Evolutionary conservation across 2,113 vertebrate genomes (phyloP).

Genomic region (Athene cunicularia): DNA sequence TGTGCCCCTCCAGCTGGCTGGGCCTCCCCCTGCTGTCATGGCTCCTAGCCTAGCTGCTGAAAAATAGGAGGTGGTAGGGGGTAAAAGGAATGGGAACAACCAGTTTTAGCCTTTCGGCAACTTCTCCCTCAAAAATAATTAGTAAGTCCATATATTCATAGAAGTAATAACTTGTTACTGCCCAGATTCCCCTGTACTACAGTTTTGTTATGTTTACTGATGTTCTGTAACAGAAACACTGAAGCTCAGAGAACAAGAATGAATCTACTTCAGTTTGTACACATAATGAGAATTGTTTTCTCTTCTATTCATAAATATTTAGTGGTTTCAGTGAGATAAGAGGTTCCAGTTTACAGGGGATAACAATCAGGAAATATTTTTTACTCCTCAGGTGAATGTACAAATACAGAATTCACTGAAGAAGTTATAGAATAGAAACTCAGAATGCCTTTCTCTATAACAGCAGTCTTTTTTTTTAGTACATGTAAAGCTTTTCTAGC

Average conservation of each 20-base stretch:
- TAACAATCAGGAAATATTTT: not conserved
- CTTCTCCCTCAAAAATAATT: not conserved
- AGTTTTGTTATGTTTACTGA: not conserved
- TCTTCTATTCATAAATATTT: not conserved
- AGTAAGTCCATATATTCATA: not conserved
- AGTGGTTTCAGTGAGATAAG: not conserved
- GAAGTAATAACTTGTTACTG: not conserved
- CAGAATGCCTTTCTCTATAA: not conserved
- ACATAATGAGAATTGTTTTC: not conserved
- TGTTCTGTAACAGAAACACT: not conserved
- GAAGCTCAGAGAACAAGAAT: not conserved
- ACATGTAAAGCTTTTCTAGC: not conserved
- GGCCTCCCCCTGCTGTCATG: not conserved
- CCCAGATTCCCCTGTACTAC: not conserved
- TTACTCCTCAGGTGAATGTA: not conserved
- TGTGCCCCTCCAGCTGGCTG: not conserved
- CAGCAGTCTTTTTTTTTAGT: not conserved
- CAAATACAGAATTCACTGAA: not conserved
- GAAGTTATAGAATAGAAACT: not conserved
- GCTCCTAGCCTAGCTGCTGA: not conserved
- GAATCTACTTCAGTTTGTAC: not conserved
- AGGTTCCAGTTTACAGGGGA: not conserved
- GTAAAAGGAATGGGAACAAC: not conserved
- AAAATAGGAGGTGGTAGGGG: not conserved
- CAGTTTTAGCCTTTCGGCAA: not conserved